Evolutionary conservation across 2,797 vertebrate genomes (phyloP).

Genomic region (Masticophis lateralis): DNA sequence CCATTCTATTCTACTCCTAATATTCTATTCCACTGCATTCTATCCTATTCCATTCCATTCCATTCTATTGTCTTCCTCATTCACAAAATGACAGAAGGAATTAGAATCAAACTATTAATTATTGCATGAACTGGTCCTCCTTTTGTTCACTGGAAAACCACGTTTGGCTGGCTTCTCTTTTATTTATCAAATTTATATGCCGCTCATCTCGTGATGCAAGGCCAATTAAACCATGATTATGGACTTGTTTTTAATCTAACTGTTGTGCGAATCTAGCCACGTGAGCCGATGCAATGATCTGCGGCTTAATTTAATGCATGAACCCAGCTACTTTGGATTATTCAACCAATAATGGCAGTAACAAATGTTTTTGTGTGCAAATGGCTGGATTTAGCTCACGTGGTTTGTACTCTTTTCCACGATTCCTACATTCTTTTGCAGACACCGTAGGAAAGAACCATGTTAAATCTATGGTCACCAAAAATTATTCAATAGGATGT

Average conservation of each 20-base stretch:
- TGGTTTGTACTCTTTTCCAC: background rate
- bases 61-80: background rate
- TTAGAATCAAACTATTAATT: background rate
- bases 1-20: too few species aligned
- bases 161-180: background rate
- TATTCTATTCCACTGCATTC: too few species aligned
- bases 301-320: background rate
- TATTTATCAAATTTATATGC: background rate
- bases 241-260: background rate
- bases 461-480: background rate
- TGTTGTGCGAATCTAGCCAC: background rate
- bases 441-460: background rate
- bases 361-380: background rate
- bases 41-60: too few species aligned
- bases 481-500: background rate
- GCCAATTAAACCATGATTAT: background rate
- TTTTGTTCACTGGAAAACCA: background rate
- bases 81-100: background rate
- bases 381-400: background rate
- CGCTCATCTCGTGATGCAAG: background rate
- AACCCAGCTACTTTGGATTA: background rate
- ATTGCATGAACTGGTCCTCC: background rate
- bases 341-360: background rate
- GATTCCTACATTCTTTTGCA: background rate
- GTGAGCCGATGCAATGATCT: background rate